These are phyloP conservation scores for Herpetotheres cachinnans DNA, from an alignment of 2,113 vertebrate species.

Conservation along the genomic window DNA sequence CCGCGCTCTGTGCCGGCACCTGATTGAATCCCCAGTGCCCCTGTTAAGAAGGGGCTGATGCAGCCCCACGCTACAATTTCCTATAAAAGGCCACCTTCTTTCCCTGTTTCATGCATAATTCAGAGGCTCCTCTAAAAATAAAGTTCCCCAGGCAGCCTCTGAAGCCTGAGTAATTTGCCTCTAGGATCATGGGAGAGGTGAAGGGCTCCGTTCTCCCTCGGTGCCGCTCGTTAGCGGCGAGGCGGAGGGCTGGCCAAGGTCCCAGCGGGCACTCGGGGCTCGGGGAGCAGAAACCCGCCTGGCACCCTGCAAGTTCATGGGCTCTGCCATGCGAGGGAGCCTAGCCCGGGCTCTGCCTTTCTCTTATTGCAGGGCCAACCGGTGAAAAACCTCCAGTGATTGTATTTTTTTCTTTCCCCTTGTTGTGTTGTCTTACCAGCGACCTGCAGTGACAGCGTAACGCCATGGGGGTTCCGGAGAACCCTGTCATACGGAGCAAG, in stretches of 20 bases:
- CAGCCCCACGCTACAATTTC: background rate
- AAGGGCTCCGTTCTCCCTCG: background rate
- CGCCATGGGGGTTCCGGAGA: accelerated
- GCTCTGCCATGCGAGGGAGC: background rate
- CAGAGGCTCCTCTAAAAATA: slow-evolving; percentile 56
- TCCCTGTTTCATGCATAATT: slow-evolving; percentile 47
- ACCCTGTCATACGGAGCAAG: accelerated
- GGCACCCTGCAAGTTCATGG: background rate
- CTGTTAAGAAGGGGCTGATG: background rate
- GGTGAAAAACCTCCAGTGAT: background rate
- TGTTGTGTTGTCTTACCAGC: background rate
- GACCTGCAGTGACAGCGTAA: background rate
- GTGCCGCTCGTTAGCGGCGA: background rate
- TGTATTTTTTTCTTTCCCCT: too few relatives aligned
- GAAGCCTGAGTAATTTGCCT: background rate
- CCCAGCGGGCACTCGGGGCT: background rate
- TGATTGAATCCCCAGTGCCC: background rate
- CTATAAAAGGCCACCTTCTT: background rate
- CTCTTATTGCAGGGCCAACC: background rate
- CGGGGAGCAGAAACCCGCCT: background rate
- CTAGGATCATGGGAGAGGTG: background rate
- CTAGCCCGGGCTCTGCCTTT: background rate
- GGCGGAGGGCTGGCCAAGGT: background rate
- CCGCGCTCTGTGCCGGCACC: background rate
- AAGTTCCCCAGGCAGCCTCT: slow-evolving; percentile 6